Percentiles rank a stretch among this genome's conserved stretches.
These are phyloP conservation scores for Haplochromis vanheusdeni DNA, from an alignment of 2,113 vertebrate species.

Conservation along the genomic window DNA sequence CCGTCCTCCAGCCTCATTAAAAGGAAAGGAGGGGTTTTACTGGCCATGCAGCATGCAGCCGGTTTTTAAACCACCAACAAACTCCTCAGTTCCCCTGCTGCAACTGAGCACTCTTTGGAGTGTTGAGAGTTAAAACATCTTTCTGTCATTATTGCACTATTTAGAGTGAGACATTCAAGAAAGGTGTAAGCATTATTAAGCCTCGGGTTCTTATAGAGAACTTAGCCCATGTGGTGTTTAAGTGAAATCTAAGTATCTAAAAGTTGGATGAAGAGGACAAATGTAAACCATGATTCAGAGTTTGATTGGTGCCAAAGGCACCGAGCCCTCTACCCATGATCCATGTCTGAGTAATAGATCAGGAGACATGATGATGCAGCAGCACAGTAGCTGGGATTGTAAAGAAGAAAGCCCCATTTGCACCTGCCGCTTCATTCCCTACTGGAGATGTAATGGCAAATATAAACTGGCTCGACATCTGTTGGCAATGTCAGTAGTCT, in stretches of 20 bases:
- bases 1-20: constrained; percentile 56
- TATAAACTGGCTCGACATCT: constrained; percentile 68
- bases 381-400: constrained; percentile 2
- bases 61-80: constrained; percentile 45
- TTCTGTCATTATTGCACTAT: constrained; percentile 18
- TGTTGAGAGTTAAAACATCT: constrained; percentile 17
- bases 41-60: constrained; percentile 49
- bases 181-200: constrained; percentile 5
- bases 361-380: constrained; percentile 33
- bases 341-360: neutral
- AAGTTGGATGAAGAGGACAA: neutral
- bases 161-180: neutral
- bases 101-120: constrained; percentile 3
- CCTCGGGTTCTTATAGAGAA: neutral
- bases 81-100: neutral
- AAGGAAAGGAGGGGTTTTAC: constrained; percentile 51
- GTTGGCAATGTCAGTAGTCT: constrained; percentile 65
- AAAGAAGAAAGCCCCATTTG: constrained; percentile 41
- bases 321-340: neutral
- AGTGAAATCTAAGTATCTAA: neutral
- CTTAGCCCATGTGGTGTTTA: neutral
- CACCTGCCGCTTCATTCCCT: constrained; percentile 59
- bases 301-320: neutral
- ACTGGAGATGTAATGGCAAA: constrained; percentile 61
- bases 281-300: neutral